Conservation (phyloP, 1,140 invertebrate genomes). For the Drosophila arawakana region DNA sequence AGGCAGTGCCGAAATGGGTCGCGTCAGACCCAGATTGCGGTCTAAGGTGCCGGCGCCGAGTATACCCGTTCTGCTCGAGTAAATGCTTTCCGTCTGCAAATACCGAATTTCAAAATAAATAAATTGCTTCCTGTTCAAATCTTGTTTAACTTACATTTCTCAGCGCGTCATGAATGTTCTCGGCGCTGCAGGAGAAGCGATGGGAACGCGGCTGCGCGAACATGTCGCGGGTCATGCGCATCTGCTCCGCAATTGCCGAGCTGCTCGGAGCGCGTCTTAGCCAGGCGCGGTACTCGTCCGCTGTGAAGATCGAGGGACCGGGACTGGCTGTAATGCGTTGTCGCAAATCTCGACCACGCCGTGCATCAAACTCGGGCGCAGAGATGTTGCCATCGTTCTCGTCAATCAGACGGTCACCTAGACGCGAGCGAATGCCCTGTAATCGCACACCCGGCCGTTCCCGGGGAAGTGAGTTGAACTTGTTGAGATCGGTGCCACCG, state of each 20-base stretch:
- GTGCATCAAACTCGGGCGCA: conserved; percentile 91
- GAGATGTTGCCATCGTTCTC: conserved; percentile 93
- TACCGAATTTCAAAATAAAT: no score
- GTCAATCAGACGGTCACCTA: conserved; percentile 87
- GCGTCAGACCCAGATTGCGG: conserved; percentile 84
- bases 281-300: conserved; percentile 96
- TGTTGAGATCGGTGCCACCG: conserved; percentile 83
- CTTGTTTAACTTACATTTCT: conserved; percentile 88
- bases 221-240: conserved; percentile 89
- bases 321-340: conserved; percentile 78
- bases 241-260: conserved; percentile 95
- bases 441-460: conserved; percentile 87
- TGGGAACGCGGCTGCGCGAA: conserved; percentile 88
- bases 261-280: conserved; percentile 95
- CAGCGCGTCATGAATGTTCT: conserved; percentile 93
- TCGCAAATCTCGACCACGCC: conserved; percentile 86
- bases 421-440: conserved; percentile 75
- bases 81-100: conserved; percentile 87
- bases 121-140: no score
- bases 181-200: conserved; percentile 94
- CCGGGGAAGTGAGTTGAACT: conserved; percentile 91
- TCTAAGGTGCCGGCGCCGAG: conserved; percentile 86
- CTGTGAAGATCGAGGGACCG: conserved; percentile 90
- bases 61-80: conserved; percentile 85
- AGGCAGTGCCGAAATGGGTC: conserved; percentile 85